These are phyloP conservation scores for Parazoanthus atlanticus DNA, from an alignment of 92 coral and sea anemone species.

Conservation along the genomic window DNA sequence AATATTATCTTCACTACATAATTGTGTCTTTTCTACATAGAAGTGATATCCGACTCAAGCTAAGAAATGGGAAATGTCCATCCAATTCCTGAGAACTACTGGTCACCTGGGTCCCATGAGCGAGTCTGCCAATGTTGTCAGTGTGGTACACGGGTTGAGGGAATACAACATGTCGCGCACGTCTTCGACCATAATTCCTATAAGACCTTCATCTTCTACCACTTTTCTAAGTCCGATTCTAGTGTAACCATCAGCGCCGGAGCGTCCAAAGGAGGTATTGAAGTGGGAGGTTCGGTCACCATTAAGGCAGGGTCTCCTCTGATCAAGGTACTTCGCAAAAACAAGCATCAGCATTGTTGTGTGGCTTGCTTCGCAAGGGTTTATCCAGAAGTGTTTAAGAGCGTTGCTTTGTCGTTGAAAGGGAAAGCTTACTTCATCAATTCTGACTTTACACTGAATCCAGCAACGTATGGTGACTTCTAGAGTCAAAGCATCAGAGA, in stretches of 20 bases:
- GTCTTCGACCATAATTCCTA: background rate
- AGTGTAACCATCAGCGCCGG: background rate
- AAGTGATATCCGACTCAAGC: too few species aligned
- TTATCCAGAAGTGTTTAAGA: background rate
- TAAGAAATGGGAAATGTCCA: background rate
- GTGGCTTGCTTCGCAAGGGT: background rate
- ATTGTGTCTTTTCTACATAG: too few species aligned
- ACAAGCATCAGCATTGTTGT: background rate
- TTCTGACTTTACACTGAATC: background rate
- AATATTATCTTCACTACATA: too few species aligned
- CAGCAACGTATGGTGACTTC: background rate
- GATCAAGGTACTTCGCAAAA: background rate
- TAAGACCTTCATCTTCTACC: background rate
- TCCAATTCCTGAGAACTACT: background rate
- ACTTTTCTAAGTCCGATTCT: background rate
- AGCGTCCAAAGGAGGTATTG: background rate
- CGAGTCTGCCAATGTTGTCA: background rate
- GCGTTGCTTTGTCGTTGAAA: background rate
- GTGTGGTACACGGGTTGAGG: background rate
- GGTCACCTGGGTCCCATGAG: background rate
- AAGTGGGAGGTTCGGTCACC: too few species aligned
- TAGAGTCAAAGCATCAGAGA: background rate
- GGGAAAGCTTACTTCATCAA: background rate
- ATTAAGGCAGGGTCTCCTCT: background rate
- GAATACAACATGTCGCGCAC: background rate